A percentile compares a stretch with the other conserved stretches of the same genome.
phyloP scores from a whole-genome alignment of 2,888 invertebrate species.

The Eurois occulta region DNA sequence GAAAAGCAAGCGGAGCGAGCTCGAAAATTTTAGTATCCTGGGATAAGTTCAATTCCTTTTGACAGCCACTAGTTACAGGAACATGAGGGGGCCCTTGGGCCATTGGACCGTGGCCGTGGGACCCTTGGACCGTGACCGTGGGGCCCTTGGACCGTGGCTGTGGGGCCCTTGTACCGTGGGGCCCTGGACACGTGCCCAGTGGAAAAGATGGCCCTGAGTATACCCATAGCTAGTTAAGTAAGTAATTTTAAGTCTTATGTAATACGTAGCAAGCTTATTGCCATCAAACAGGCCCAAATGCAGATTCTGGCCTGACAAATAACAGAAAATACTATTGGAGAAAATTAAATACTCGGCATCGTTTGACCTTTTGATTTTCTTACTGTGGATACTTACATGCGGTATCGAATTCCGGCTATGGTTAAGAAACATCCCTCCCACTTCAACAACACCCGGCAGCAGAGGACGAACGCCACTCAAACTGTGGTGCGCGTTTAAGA shows the following conservation, averaged over 20 bases:
- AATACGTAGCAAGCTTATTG: not conserved
- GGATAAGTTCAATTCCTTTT: too few relatives aligned
- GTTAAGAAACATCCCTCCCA: constrained; percentile 91
- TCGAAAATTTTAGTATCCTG: too few relatives aligned
- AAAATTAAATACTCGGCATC: too few relatives aligned
- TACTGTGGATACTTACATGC: constrained; percentile 73
- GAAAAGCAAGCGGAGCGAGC: too few relatives aligned
- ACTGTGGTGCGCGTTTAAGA: constrained; percentile 92
- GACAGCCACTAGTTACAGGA: too few relatives aligned
- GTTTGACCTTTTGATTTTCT: not conserved
- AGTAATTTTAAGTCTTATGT: not conserved
- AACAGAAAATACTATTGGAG: not conserved
- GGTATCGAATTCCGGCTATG: constrained; percentile 82
- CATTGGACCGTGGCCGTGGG: too few relatives aligned
- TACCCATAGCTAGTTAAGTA: not conserved
- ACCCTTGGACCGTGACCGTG: too few relatives aligned
- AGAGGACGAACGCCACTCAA: constrained; percentile 90
- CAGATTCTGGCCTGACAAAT: not conserved
- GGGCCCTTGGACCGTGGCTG: too few relatives aligned
- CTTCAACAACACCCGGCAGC: constrained; percentile 90
- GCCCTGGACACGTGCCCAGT: too few relatives aligned
- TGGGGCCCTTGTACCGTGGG: too few relatives aligned
- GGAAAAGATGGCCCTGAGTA: too few relatives aligned
- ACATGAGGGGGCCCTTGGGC: too few relatives aligned
- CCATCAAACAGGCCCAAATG: not conserved